phyloP scores from a whole-genome alignment of 2,888 invertebrate genomes.

The Leucania comma region DNA sequence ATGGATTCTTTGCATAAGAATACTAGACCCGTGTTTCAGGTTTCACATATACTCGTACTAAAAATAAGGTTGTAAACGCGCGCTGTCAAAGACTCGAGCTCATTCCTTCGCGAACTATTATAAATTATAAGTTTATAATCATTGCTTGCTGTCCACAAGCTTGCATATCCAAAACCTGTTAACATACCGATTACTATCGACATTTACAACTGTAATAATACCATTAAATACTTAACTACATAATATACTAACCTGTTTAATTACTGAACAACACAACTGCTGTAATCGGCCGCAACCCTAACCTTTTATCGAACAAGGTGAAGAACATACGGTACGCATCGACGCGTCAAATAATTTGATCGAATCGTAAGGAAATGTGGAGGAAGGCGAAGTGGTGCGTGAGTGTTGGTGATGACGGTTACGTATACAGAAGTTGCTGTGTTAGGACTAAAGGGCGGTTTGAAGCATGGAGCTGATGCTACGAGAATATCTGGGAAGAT shows the following conservation, averaged over 20 bases:
- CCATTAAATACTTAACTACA: neutral
- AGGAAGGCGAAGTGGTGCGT: neutral
- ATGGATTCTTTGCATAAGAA: too few species aligned
- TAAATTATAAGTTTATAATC: too few species aligned
- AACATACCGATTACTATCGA: neutral
- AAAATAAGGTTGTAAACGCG: too few species aligned
- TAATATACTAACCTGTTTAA: neutral
- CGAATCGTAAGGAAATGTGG: neutral
- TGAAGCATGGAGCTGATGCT: too few species aligned
- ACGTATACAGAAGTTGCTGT: neutral
- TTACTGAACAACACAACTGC: neutral
- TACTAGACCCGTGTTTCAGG: too few species aligned
- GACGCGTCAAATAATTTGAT: conserved; percentile 16
- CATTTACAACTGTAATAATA: conserved; percentile 6
- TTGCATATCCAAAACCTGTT: neutral
- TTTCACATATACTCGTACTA: too few species aligned
- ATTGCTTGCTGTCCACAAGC: too few species aligned
- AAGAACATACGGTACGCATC: conserved; percentile 32
- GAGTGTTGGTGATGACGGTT: conserved; percentile 9
- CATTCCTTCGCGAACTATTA: too few species aligned
- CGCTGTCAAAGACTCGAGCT: too few species aligned
- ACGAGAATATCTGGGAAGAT: too few species aligned
- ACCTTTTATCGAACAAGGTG: conserved; percentile 42
- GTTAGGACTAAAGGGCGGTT: too few species aligned
- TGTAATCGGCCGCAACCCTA: conserved; percentile 21